Conservation (phyloP, 2,888 invertebrate genomes). For the Lycophotia porphyrea region DNA sequence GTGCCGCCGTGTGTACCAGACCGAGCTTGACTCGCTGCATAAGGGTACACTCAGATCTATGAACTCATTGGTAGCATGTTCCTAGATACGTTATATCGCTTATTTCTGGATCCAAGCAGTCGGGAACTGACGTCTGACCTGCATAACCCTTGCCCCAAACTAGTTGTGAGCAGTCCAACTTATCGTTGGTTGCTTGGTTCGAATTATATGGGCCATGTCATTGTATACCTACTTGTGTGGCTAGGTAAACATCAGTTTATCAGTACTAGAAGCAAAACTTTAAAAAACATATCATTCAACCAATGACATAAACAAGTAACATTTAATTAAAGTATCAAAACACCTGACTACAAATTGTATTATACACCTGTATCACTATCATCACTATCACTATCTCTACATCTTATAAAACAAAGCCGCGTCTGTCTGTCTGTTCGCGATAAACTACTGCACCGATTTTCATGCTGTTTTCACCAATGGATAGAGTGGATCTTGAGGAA, state of each 20-base stretch:
- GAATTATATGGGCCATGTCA: constrained; percentile 42
- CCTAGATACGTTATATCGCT: constrained; percentile 5
- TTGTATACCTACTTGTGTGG: not conserved
- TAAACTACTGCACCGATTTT: too few species aligned
- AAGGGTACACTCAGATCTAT: not conserved
- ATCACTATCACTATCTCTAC: too few species aligned
- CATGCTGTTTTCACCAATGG: too few species aligned
- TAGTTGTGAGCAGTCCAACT: constrained; percentile 44
- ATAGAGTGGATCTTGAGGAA: too few species aligned
- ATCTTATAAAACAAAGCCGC: too few species aligned
- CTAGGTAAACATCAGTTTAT: constrained; percentile 10
- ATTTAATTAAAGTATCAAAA: too few species aligned
- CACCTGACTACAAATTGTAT: too few species aligned
- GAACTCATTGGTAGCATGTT: not conserved
- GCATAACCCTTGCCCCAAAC: constrained; percentile 43
- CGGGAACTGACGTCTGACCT: constrained; percentile 41
- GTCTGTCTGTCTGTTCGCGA: too few species aligned
- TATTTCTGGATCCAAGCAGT: constrained; percentile 48
- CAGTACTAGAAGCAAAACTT: not conserved
- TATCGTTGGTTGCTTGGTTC: constrained; percentile 41
- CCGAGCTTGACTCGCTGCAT: not conserved
- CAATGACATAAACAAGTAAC: not conserved
- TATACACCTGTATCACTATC: too few species aligned
- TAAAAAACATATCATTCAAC: not conserved
- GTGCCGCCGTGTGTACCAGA: too few species aligned